These are phyloP conservation scores for Oegoconia quadripuncta DNA, from an alignment of 2,888 invertebrate species.

Conservation along the genomic window DNA sequence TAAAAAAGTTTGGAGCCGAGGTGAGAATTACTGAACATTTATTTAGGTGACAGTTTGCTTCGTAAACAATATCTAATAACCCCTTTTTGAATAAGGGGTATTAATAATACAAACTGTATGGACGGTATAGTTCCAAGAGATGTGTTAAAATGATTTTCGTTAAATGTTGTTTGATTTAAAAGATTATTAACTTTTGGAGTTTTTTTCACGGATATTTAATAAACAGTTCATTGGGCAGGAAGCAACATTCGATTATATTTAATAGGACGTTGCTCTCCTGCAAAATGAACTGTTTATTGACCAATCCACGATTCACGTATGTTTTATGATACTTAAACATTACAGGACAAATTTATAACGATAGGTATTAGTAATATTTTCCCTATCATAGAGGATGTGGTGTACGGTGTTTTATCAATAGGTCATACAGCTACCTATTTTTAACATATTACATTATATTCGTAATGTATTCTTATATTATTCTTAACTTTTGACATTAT, in stretches of 20 bases:
- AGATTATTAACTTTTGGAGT: conserved; percentile 1
- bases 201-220: background rate
- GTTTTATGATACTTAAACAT: too few species aligned
- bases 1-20: conserved; percentile 53
- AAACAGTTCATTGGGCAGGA: background rate
- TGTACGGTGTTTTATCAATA: conserved; percentile 23
- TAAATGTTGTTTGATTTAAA: conserved; percentile 1
- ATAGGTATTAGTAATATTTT: background rate
- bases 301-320: too few species aligned
- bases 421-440: too few species aligned
- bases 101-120: too few species aligned
- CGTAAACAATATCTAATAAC: conserved; percentile 37
- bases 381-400: conserved; percentile 35
- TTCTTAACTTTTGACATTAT: too few species aligned
- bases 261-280: too few species aligned
- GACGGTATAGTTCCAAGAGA: background rate
- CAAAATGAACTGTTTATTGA: too few species aligned
- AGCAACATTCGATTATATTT: too few species aligned
- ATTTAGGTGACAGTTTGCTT: conserved; percentile 32
- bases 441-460: too few species aligned
- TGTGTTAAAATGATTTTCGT: too few species aligned
- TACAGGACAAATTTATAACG: too few species aligned
- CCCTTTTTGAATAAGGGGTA: background rate
- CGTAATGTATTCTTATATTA: too few species aligned
- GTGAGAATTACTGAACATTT: conserved; percentile 61